These are phyloP conservation scores for Tridacna gigas DNA, from an alignment of 2,888 invertebrate species.

Conservation along the genomic window DNA sequence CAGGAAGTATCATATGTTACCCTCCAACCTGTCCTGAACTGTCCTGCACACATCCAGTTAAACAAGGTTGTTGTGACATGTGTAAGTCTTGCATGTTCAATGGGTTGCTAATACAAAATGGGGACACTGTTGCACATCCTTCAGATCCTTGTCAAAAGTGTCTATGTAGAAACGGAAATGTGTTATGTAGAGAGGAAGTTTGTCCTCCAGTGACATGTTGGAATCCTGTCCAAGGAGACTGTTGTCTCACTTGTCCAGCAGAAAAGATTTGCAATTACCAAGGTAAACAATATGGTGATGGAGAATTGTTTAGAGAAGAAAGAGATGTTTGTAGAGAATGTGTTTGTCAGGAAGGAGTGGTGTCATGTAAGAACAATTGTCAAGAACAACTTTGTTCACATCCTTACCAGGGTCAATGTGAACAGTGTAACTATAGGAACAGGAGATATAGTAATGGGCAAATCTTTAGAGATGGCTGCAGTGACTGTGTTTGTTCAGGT, in stretches of 20 bases:
- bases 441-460: constrained; percentile 62
- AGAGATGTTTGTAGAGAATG: constrained; percentile 71
- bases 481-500: constrained; percentile 72
- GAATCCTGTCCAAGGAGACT: constrained; percentile 62
- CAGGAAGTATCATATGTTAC: constrained; percentile 65
- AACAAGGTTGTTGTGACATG: constrained; percentile 70
- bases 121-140: constrained; percentile 51
- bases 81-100: constrained; percentile 69
- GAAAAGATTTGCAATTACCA: constrained; percentile 28
- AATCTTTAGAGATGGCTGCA: constrained; percentile 65
- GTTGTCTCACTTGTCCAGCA: constrained; percentile 62
- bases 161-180: constrained; percentile 70
- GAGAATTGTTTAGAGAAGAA: constrained; percentile 47
- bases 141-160: constrained; percentile 71
- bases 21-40: constrained; percentile 64
- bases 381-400: constrained; percentile 1
- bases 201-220: constrained; percentile 70
- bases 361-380: constrained; percentile 57
- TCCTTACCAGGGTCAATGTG: constrained; percentile 54
- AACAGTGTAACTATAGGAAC: constrained; percentile 71
- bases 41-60: constrained; percentile 70
- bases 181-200: constrained; percentile 60
- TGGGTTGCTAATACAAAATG: constrained; percentile 37
- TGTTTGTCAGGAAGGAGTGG: constrained; percentile 70
- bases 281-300: constrained; percentile 60